phyloP scores from a whole-genome alignment of 2,888 invertebrate species.

The Trachelus troglodyta region DNA sequence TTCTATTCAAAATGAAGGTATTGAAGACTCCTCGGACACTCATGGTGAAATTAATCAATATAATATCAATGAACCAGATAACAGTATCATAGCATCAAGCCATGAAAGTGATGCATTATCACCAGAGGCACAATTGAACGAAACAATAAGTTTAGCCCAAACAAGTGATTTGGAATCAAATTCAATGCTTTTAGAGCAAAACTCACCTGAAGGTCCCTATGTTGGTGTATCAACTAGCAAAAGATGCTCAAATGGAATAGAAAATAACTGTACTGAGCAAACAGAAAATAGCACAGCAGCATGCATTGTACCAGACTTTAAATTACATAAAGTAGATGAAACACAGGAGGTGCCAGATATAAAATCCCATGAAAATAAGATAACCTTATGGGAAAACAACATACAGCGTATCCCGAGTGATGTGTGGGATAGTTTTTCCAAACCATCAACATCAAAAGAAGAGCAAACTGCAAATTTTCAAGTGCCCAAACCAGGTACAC shows the following conservation, averaged over 20 bases:
- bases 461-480: conserved; percentile 54
- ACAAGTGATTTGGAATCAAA: background rate
- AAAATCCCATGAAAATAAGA: background rate
- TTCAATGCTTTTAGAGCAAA: background rate
- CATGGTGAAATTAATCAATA: background rate
- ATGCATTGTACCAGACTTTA: background rate
- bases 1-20: background rate
- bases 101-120: background rate
- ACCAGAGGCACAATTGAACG: background rate
- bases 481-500: conserved; percentile 69
- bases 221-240: background rate
- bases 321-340: background rate
- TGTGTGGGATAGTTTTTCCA: conserved; percentile 26
- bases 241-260: background rate
- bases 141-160: background rate
- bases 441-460: conserved; percentile 22
- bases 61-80: background rate
- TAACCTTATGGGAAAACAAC: background rate
- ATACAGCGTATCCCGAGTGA: conserved; percentile 3
- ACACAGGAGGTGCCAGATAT: background rate
- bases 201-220: background rate
- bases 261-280: background rate
- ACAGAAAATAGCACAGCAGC: background rate
- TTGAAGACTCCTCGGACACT: background rate
- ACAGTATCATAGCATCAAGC: background rate